phyloP scores from a whole-genome alignment of 2,888 invertebrate genomes.

The Dichetophora obliterata region DNA sequence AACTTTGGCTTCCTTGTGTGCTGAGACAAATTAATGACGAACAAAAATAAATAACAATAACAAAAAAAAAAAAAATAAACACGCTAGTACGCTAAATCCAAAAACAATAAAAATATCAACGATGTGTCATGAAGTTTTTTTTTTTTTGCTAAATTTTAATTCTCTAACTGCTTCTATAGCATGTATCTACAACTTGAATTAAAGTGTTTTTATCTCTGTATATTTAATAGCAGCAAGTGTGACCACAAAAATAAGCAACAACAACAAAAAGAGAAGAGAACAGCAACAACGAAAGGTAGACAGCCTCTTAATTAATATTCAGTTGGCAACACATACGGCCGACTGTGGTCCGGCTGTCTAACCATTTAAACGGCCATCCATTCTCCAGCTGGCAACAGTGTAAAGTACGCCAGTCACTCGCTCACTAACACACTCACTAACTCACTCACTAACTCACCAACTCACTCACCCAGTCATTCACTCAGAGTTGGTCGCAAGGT shows the following conservation, averaged over 20 bases:
- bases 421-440: neutral
- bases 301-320: conserved; percentile 21
- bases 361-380: neutral
- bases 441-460: neutral
- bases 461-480: neutral
- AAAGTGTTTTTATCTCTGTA: neutral
- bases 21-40: neutral
- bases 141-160: neutral
- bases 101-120: conserved; percentile 5
- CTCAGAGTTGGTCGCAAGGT: neutral
- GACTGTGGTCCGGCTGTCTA: neutral
- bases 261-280: neutral
- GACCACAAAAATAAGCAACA: neutral
- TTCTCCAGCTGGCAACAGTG: neutral
- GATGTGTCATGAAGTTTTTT: conserved; percentile 24
- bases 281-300: neutral
- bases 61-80: neutral
- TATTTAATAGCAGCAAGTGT: neutral
- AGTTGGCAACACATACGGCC: conserved; percentile 16
- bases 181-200: neutral
- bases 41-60: neutral
- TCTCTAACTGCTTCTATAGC: conserved; percentile 1
- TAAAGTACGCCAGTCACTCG: neutral
- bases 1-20: too few relatives aligned
- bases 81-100: neutral